Evolutionary conservation across 2,888 invertebrate species (phyloP), one percentile per base, ranked within the genome.

Genomic region (Ochropleura plecta): DNA sequence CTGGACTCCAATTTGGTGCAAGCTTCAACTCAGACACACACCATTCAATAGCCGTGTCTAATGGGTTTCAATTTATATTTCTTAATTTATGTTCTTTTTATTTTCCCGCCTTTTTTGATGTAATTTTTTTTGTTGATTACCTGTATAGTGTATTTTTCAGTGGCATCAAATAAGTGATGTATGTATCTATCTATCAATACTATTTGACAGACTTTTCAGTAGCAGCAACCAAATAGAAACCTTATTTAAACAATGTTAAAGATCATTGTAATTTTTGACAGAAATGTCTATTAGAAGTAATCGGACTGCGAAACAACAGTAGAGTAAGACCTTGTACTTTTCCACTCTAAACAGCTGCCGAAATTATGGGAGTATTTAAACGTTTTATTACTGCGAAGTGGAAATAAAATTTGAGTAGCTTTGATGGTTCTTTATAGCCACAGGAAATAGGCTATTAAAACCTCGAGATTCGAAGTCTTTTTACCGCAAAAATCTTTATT

Each of bases 301-400:
- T 44, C 12, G 57, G 30, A n/a, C n/a, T 44, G 12, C 44, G 12
- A n/a, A 62, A 7, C n/a, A 44, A 62, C 7, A 44, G 3, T 44
- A 44, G n/a, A 63, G 44, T 59, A 18, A 44, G 16, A 16, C 53
- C 63, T 62, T 40, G 83, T 79, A 79, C 7, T 63, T 83, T 83
- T 80, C 79, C 79, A 68, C 46, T 9, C 44, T 30, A 48, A 65
- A 70, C 60, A 46, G 16, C 65, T 76, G 67, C 20, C 40, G 12
- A 81, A 66, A 55, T 67, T 12, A 62, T 62, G 60, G 44, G 53
- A 66, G 20, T 30, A 46, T 73, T 81, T 76, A 7, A 1, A 7
- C 4, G 48, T 59, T 57, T 53, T 62, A 62, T 62, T n/a, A 76
- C 30, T 40, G 5, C 0, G n/a, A 10, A 8, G 18, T n/a, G 48